Evolutionary conservation across 1,140 invertebrate species (phyloP), one percentile per base, ranked within the genome.

Genomic region (Drosophila sp.): DNA sequence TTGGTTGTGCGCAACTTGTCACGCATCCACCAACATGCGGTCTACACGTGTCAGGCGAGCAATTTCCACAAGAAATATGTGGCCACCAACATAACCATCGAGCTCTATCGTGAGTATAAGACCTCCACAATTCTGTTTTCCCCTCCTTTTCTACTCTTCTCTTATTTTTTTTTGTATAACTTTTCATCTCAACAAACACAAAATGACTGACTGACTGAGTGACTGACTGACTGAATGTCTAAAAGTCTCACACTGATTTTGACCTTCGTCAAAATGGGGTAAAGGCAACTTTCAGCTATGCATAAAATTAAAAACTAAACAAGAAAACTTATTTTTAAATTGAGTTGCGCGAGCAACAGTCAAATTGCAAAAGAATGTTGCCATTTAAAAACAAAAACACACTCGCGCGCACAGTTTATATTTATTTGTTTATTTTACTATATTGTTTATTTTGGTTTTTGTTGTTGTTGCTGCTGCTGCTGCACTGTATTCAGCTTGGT

Each of bases 41-140:
- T 95, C 32, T 96, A 96, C 91, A 96, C 96, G 35, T 98, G 97
- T 91, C 95, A 96, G 86, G 96, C 96, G 30, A 95, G 95, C 79
- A 98, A 97, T 92, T 97, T 94, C 95, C 64, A 93, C 93, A 80
- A 93, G 96, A 76, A 95, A 96, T 89, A 94, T 95, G 93, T 95
- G 94, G 92, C 91, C 55, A 91, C 86, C 58, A 92, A 92, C 62
- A 93, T 96, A 40, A 94, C 94, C 66, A 93, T 96, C 58, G 95
- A 96, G 84, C 94, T 96, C 91, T 95, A 95, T 92, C 93, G 95
- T 95, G 92, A 95, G 95, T 95, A 91, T 60, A 65, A 2, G 10
- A n/a, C 32, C 56, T 6, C 6, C 44, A 35, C 33, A 50, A 38
- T 11, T 38, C 35, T 38, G 17, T 38, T 38, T 38, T 10, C 5